Evolutionary conservation across 2,888 invertebrate species (phyloP).

Genomic region (Xylophagus ater): DNA sequence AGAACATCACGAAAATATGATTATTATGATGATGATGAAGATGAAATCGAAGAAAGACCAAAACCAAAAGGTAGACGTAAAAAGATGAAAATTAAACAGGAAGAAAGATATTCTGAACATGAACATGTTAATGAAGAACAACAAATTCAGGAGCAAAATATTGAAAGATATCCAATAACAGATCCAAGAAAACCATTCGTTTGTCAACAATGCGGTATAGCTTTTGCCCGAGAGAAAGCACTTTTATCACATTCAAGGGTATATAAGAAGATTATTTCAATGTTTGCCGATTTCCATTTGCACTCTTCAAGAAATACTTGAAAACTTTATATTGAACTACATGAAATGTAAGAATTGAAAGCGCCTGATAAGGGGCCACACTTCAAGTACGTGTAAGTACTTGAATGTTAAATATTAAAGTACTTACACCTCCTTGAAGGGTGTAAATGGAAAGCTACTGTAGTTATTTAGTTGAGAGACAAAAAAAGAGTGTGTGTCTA

Average conservation of each 20-base stretch:
- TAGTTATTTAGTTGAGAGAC: too few species aligned
- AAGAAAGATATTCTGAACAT: conserved; percentile 7
- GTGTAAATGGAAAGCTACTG: too few species aligned
- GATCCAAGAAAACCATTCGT: conserved; percentile 71
- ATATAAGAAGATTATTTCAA: conserved; percentile 10
- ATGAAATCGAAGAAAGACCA: conserved; percentile 13
- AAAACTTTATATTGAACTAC: too few species aligned
- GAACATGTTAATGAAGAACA: conserved; percentile 6
- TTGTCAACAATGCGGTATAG: conserved; percentile 63
- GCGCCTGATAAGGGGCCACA: too few species aligned
- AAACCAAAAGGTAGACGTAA: conserved; percentile 15
- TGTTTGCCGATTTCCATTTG: too few species aligned
- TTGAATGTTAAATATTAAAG: too few species aligned
- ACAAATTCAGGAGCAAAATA: conserved; percentile 4
- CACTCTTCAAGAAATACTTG: too few species aligned
- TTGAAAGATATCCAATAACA: conserved; percentile 43
- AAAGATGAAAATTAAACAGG: conserved; percentile 17
- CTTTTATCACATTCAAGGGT: conserved; percentile 62
- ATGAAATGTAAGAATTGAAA: too few species aligned
- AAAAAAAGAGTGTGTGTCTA: too few species aligned
- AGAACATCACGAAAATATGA: conserved; percentile 21
- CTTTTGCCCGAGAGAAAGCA: conserved; percentile 73
- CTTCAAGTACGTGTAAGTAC: too few species aligned
- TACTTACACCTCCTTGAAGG: too few species aligned
- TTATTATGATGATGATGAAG: conserved; percentile 28